Base-by-base conservation (phyloP, 2,113 vertebrate genomes). In the Mixornis gularis region DNA sequence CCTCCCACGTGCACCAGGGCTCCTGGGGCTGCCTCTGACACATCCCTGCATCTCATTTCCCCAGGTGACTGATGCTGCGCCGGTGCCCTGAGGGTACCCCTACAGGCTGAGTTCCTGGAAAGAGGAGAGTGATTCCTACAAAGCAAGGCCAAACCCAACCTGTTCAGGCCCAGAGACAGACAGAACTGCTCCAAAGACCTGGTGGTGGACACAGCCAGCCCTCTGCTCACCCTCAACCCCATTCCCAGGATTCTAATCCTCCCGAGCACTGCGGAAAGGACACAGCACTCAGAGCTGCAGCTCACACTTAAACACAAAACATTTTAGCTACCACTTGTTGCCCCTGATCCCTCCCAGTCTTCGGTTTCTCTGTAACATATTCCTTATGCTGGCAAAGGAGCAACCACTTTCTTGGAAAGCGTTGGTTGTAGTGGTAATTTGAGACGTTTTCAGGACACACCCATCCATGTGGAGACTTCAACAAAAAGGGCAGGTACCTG, bases 341-440 rank as follows among this genome's bases (percentile, higher is more conserved):
- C 25, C 32, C 38, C 30, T 40, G 11, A 55, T n/a, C 9, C 19
- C 6, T 73, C 69, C 16, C 19, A 63, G 46, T 8, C 52, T 36
- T 79, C 2, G 1, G 7, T n/a, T n/a, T 40, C 30, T 63, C 49
- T 30, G 9, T 12, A n/a, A 52, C 3, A 26, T 3, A 44, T 16
- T 68, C 49, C 44, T 52, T 40, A 16, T 2, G 13, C 34, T 34
- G 51, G 32, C 30, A 81, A 76, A 81, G 36, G 40, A 17, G 66
- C 85, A 74, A n/a, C 3, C 5, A 41, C 2, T 44, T 53, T 7
- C 6, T 36, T 26, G 34, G 32, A 43, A 60, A 51, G 3, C 13
- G 1, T 17, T 21, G 25, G 21, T n/a, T 85, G 17, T 38, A n/a
- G 8, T 13, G 2, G 0, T 1, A 41, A 34, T 82, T 56, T n/a